These are phyloP conservation scores for Dasyurus viverrinus DNA, from an alignment of 2,113 vertebrate genomes.

Conservation along the genomic window DNA sequence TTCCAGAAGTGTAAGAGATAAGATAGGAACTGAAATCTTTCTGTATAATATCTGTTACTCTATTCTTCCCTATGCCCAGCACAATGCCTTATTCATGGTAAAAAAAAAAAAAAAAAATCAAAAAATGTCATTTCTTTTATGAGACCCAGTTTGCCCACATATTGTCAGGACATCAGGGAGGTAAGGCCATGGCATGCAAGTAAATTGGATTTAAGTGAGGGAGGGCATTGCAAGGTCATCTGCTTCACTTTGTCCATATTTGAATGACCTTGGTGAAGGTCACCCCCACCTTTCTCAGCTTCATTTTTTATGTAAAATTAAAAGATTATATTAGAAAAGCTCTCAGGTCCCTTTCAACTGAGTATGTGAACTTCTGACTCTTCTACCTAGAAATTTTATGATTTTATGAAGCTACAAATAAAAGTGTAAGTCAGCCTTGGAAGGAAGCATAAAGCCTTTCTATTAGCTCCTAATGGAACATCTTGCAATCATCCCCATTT, in stretches of 20 bases:
- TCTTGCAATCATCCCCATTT: not conserved
- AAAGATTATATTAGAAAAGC: not conserved
- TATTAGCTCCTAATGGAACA: not conserved
- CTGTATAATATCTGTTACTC: not conserved
- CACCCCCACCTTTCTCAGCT: not conserved
- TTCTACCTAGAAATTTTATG: not conserved
- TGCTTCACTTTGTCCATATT: not conserved
- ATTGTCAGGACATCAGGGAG: too few species aligned
- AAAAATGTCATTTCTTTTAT: not conserved
- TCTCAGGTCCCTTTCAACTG: not conserved
- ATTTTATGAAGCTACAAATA: not conserved
- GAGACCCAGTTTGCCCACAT: not conserved
- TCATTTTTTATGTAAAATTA: not conserved
- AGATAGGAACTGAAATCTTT: not conserved
- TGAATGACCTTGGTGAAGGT: not conserved
- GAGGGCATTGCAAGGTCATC: too few species aligned
- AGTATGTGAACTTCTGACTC: not conserved
- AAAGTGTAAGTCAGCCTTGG: not conserved
- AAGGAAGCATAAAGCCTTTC: not conserved
- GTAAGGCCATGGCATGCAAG: too few species aligned
- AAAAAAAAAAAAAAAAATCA: not conserved
- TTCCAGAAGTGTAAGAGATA: not conserved
- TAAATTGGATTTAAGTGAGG: too few species aligned
- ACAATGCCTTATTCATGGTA: not conserved
- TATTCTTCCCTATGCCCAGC: not conserved